Conservation (phyloP, 2,888 invertebrate species). For the Melipona bicolor region DNA sequence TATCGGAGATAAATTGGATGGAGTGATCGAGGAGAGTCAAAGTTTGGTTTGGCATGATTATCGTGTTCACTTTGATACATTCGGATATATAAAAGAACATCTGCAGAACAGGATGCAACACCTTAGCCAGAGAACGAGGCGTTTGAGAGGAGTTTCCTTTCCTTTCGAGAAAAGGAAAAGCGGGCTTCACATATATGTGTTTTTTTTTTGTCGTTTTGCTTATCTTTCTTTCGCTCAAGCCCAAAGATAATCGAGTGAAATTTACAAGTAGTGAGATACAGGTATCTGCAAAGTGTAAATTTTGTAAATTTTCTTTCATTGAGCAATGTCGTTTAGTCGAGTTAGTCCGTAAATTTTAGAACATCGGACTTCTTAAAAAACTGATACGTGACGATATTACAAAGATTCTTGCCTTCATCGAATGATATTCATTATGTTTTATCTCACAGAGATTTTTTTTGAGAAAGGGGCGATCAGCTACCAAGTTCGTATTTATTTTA, state of each 20-base stretch:
- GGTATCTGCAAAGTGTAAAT: constrained; percentile 45
- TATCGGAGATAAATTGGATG: constrained; percentile 77
- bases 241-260: constrained; percentile 23
- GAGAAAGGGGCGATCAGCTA: constrained; percentile 16
- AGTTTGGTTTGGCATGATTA: constrained; percentile 80
- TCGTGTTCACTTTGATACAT: constrained; percentile 61
- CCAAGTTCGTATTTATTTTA: constrained; percentile 8
- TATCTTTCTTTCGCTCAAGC: not conserved
- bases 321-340: constrained; percentile 28
- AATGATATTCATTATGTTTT: not conserved
- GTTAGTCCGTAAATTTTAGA: not conserved
- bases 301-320: constrained; percentile 17
- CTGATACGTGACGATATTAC: constrained; percentile 22
- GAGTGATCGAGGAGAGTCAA: constrained; percentile 75
- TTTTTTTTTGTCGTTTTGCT: not conserved
- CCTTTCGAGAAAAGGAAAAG: not conserved
- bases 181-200: not conserved
- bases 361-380: not conserved
- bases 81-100: constrained; percentile 59
- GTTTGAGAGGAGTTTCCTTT: not conserved
- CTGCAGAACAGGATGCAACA: constrained; percentile 51
- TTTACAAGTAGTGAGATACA: constrained; percentile 33
- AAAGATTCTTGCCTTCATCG: not conserved
- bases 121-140: constrained; percentile 4
- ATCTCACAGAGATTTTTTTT: not conserved